A percentile compares a stretch with the other conserved stretches of the same genome.
These are phyloP conservation scores for Caenorhabditis drosophilae DNA, from an alignment of 2,888 invertebrate genomes.

Conservation along the genomic window DNA sequence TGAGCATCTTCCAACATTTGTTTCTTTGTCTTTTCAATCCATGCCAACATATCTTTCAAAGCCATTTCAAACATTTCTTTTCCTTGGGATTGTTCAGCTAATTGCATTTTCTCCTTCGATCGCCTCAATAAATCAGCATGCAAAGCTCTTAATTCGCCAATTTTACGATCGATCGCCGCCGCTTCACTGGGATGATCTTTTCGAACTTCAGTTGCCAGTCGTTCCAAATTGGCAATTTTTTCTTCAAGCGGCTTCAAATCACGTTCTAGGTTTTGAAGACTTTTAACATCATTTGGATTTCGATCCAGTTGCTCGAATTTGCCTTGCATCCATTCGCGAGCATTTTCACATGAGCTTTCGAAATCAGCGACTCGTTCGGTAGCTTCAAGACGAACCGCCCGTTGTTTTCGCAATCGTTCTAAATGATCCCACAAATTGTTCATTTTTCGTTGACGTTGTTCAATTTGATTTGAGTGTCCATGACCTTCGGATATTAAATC, in stretches of 20 bases:
- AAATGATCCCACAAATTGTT: slow-evolving; percentile 76
- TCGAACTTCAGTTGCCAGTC: slow-evolving; percentile 81
- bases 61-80: slow-evolving; percentile 83
- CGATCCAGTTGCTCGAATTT: slow-evolving; percentile 86
- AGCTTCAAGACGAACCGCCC: slow-evolving; percentile 86
- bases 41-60: slow-evolving; percentile 44
- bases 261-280: slow-evolving; percentile 79
- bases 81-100: slow-evolving; percentile 88
- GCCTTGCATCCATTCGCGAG: slow-evolving; percentile 95
- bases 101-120: slow-evolving; percentile 82
- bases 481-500: slow-evolving; percentile 85
- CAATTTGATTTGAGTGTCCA: slow-evolving; percentile 70
- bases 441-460: slow-evolving; percentile 75
- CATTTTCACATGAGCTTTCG: slow-evolving; percentile 92
- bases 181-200: slow-evolving; percentile 89
- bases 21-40: slow-evolving; percentile 56
- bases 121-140: slow-evolving; percentile 85
- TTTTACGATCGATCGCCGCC: slow-evolving; percentile 82
- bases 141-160: slow-evolving; percentile 83
- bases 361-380: slow-evolving; percentile 92
- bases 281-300: slow-evolving; percentile 68
- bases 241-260: slow-evolving; percentile 93
- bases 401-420: slow-evolving; percentile 44
- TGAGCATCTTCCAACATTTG: slow-evolving; percentile 44
- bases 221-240: slow-evolving; percentile 82